A percentile compares a stretch with the other conserved stretches of the same genome.
phyloP scores from a whole-genome alignment of 1,140 invertebrate species.

The Brachystomella parvula region DNA sequence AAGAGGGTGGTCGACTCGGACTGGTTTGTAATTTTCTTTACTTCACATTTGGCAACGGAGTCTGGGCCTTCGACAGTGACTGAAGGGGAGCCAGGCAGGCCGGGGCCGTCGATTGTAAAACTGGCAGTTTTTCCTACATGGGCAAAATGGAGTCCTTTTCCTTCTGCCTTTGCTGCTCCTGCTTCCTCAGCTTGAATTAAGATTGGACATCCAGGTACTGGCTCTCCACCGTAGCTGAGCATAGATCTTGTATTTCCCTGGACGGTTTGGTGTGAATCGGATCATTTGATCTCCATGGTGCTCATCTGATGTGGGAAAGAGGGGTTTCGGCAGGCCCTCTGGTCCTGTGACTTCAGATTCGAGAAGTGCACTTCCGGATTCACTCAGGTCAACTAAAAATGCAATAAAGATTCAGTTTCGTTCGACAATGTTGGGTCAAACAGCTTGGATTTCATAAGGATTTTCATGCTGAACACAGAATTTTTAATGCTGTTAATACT shows the following conservation, averaged over 20 bases:
- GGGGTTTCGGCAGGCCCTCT: conserved; percentile 59
- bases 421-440: too few relatives aligned
- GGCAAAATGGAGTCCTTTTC: conserved; percentile 42
- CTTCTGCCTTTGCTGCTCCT: conserved; percentile 52
- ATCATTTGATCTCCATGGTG: conserved; percentile 47
- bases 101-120: conserved; percentile 46
- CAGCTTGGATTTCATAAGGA: conserved; percentile 4
- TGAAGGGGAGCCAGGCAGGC: conserved; percentile 51
- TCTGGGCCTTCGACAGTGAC: conserved; percentile 58
- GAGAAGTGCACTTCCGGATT: conserved; percentile 81
- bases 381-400: conserved; percentile 66
- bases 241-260: conserved; percentile 83
- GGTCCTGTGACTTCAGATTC: conserved; percentile 83
- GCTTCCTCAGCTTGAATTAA: conserved; percentile 51
- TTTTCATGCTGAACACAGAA: background rate
- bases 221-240: conserved; percentile 74
- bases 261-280: conserved; percentile 74
- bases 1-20: conserved; percentile 49
- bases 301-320: conserved; percentile 30
- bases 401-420: conserved; percentile 13
- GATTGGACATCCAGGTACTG: conserved; percentile 45
- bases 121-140: conserved; percentile 41
- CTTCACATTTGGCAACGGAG: conserved; percentile 53
- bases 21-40: conserved; percentile 44
- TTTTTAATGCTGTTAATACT: too few relatives aligned